Conservation (phyloP, 2,113 vertebrate genomes). For the Zootoca vivipara region DNA sequence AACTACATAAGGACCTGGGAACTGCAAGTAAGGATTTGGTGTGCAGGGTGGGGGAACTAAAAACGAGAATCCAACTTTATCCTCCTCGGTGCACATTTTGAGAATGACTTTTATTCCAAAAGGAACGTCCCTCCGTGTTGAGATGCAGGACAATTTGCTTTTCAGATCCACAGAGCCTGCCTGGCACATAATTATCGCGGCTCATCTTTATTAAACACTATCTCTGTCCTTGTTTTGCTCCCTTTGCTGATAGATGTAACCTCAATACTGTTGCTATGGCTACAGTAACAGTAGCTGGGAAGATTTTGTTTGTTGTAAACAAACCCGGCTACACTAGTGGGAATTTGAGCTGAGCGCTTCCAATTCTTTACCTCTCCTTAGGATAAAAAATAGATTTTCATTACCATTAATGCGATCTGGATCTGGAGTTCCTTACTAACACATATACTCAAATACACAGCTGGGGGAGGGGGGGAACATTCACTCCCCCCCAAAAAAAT, state of each 20-base stretch:
- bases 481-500: too few relatives aligned
- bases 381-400: slow-evolving; percentile 53
- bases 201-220: slow-evolving; percentile 77
- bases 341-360: slow-evolving; percentile 54
- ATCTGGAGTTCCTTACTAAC: slow-evolving; percentile 7
- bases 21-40: not conserved
- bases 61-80: not conserved
- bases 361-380: slow-evolving; percentile 30
- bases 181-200: slow-evolving; percentile 70
- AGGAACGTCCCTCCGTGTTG: slow-evolving; percentile 26
- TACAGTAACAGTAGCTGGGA: slow-evolving; percentile 73
- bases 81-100: slow-evolving; percentile 21
- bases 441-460: not conserved
- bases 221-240: slow-evolving; percentile 73
- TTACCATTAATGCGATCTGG: slow-evolving; percentile 56
- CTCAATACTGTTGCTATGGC: slow-evolving; percentile 76
- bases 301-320: slow-evolving; percentile 80
- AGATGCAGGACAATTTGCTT: slow-evolving; percentile 36
- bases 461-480: too few relatives aligned
- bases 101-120: slow-evolving; percentile 37
- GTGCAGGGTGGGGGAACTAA: not conserved
- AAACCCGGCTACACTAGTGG: slow-evolving; percentile 62
- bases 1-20: not conserved
- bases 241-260: slow-evolving; percentile 76
- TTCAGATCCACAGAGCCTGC: slow-evolving; percentile 52